Evolutionary conservation across 2,888 invertebrate species (phyloP), one percentile per base, ranked within the genome.

Genomic region (Onchidella celtica): DNA sequence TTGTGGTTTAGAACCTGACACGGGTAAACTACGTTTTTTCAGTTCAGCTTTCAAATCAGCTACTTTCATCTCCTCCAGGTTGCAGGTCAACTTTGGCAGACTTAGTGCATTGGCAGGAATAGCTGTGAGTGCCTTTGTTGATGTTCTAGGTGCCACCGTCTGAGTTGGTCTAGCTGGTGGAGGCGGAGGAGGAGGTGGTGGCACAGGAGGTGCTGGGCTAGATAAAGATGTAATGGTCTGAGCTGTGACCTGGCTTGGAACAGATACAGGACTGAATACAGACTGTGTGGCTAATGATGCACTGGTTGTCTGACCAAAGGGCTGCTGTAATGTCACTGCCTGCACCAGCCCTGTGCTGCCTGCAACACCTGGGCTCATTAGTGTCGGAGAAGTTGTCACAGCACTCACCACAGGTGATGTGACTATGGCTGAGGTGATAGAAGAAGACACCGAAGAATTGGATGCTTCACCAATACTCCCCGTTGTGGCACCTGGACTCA

Each of bases 1-100:
- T 92, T 98, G 97, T 11, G 98, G 97, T 92, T 99, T 99, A 0
- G 98, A 96, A 32, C 99, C 99, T 17, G 98, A 98, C 0, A 99
- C 99, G 4, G 98, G 97, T 83, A 99, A 94, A 93, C 97, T 98
- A 72, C 99, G 95, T 81, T 97, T 96, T 93, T 98, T 99, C 89
- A 98, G 95, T 93, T 99, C 98, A 81, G 97, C 96, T 93, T 98
- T 98, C 87, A 99, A 94, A 92, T 99, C 98, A 84, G 97, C 97
- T 78, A 97, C 98, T 94, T 98, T 98, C 97, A 98, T 97, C 91
- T 98, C 98, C 93, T 98, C 97, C 89, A 98, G 94, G 84, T 97
- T 96, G 34, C 92, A 86, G 24, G 87, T 86, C 68, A 88, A 87
- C 84, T 90, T 91, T 34, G 84, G 85, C 70, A 84, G 55, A 59